Percentiles rank a stretch among this genome's conserved stretches.
phyloP scores from a whole-genome alignment of 1,140 invertebrate species.

The Ylistrum balloti region DNA sequence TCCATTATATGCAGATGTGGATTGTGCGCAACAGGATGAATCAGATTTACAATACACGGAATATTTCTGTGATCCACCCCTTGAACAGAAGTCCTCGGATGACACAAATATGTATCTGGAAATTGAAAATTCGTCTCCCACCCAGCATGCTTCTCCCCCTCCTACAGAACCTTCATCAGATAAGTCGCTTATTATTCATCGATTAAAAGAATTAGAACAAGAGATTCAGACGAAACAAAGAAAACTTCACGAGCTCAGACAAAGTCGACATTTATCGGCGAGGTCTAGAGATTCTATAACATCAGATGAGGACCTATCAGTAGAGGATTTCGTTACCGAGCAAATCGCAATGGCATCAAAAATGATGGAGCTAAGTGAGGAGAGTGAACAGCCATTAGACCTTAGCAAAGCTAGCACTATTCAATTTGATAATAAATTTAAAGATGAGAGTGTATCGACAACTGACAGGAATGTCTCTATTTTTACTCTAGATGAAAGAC shows the following conservation, averaged over 20 bases:
- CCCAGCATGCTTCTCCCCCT: not conserved
- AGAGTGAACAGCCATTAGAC: not conserved
- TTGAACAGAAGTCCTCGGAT: slow-evolving; percentile 3
- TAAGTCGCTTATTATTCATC: not conserved
- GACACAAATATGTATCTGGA: not conserved
- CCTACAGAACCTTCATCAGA: not conserved
- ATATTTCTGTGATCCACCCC: not conserved
- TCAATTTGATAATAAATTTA: not conserved
- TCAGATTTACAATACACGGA: not conserved
- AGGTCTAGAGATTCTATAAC: not conserved
- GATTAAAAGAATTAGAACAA: slow-evolving; percentile 23
- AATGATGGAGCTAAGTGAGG: not conserved
- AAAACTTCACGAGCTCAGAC: not conserved
- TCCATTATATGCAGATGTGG: too few relatives aligned
- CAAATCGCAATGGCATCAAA: not conserved
- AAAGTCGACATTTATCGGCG: not conserved
- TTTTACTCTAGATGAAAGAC: not conserved
- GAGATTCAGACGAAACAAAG: not conserved
- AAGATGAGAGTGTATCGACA: not conserved
- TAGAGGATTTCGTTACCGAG: not conserved
- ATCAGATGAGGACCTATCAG: not conserved
- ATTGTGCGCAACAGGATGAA: too few relatives aligned
- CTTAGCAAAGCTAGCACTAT: not conserved
- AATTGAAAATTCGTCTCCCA: not conserved
- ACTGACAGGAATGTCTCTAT: not conserved